Base-by-base conservation (phyloP, 2,888 invertebrate species). In the Orthonevra nobilis region DNA sequence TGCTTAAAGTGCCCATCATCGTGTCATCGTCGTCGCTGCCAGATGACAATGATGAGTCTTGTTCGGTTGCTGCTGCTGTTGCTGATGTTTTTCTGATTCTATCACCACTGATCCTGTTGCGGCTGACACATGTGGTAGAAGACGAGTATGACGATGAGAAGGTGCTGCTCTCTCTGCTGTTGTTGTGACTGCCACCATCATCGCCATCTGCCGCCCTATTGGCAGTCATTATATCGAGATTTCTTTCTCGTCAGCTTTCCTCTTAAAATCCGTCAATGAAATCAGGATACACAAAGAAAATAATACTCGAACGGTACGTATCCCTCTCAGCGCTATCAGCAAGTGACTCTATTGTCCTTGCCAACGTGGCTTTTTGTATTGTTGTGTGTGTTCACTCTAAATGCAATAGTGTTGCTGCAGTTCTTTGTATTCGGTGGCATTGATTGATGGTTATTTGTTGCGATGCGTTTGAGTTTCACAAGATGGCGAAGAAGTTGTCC, bases 391-490 rank as follows among this genome's bases (percentile, higher is more conserved):
- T 64, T 81, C 72, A 75, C 81, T 75, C 58, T 66, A 73, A 82
- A 81, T 82, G 81, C 81, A 77, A 70, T 77, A 73, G 77, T 75
- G 81, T 81, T 81, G 73, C 69, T 81, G 75, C 77, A 81, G 69
- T 58, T 81, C 75, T 72, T 75, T 82, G 75, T 82, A 73, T 66
- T 81, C 81, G 82, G 82, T 81, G 81, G 81, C 81, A 81, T 81
- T 81, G 81, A 81, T 81, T 81, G 74, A 81, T 81, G 81, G 32
- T 74, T 73, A 69, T 63, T 81, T 74, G 66, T 58, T 26, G 58
- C 30, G 69, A 68, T 81, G 73, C 73, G 54, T 64, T 66, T 61
- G 44, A 70, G 48, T 60, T 58, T 36, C 46, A 68, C 52, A 50
- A 64, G 48, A n/a, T n/a, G n/a, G n/a, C n/a, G n/a, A 20, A 23